phyloP scores from a whole-genome alignment of 2,888 invertebrate species.

The Ichneumoninae sp. region DNA sequence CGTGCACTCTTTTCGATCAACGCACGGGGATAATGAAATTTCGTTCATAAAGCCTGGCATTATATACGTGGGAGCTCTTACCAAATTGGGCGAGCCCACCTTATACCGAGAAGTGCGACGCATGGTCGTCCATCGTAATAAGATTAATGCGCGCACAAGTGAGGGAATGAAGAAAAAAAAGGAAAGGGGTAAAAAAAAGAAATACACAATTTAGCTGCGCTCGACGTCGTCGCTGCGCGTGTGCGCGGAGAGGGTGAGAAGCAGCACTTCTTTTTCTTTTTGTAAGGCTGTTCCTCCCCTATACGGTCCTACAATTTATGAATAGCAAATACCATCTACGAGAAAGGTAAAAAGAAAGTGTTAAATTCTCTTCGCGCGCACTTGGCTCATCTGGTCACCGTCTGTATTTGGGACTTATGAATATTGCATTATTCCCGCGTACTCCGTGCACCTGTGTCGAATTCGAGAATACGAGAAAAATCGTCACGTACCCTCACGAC shows the following conservation, averaged over 20 bases:
- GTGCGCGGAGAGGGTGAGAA: constrained; percentile 6
- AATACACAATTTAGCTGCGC: constrained; percentile 16
- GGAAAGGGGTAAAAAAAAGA: constrained; percentile 2
- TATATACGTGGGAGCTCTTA: constrained; percentile 57
- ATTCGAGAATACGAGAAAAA: constrained; percentile 43
- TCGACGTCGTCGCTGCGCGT: constrained; percentile 3
- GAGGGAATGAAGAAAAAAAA: constrained; percentile 10
- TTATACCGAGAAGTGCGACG: constrained; percentile 53
- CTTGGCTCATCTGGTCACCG: constrained; percentile 42
- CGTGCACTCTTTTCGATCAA: constrained; percentile 41
- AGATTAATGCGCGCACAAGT: constrained; percentile 48
- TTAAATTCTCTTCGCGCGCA: constrained; percentile 22
- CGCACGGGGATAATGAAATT: constrained; percentile 63
- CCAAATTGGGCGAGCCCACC: constrained; percentile 46
- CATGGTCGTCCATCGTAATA: constrained; percentile 48
- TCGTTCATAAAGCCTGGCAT: constrained; percentile 52
- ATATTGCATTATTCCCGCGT: constrained; percentile 47
- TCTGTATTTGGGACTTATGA: constrained; percentile 48
- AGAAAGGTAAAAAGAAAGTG: constrained; percentile 9
- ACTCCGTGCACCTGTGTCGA: constrained; percentile 37
- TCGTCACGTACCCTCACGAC: neutral
- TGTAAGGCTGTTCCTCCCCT: neutral
- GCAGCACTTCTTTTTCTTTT: constrained; percentile 16
- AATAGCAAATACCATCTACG: constrained; percentile 44
- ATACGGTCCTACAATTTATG: constrained; percentile 41